A percentile compares a stretch with the other conserved stretches of the same genome.
Conservation (phyloP, 1,140 invertebrate species). For the Drosophila navojoa region DNA sequence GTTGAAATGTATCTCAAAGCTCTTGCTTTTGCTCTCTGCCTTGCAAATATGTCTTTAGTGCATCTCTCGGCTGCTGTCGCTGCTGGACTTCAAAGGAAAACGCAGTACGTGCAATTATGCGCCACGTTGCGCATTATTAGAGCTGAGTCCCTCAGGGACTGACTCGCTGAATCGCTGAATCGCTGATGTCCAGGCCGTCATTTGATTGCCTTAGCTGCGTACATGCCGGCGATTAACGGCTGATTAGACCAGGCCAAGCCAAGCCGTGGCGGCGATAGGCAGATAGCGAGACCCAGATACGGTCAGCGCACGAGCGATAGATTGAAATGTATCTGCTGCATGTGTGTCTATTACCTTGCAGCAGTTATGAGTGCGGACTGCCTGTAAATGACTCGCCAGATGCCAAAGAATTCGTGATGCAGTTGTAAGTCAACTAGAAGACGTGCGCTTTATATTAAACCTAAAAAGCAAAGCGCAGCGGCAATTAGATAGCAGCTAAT, state of each 20-base stretch:
- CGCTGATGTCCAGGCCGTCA: slow-evolving; percentile 52
- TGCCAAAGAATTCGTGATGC: slow-evolving; percentile 29
- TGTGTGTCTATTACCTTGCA: slow-evolving; percentile 24
- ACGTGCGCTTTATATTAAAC: not conserved
- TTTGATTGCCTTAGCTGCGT: slow-evolving; percentile 59
- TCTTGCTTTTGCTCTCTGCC: not conserved
- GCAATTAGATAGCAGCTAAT: slow-evolving; percentile 18
- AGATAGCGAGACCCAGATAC: slow-evolving; percentile 36
- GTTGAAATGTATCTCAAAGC: slow-evolving; percentile 65
- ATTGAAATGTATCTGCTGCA: slow-evolving; percentile 48
- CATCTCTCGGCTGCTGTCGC: slow-evolving; percentile 16
- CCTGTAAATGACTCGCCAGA: slow-evolving; percentile 6
- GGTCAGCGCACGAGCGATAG: slow-evolving; percentile 17
- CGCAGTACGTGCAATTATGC: slow-evolving; percentile 72
- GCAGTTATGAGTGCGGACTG: slow-evolving; percentile 22
- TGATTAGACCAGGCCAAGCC: slow-evolving; percentile 58
- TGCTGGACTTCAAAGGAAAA: slow-evolving; percentile 69
- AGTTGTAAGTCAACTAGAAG: not conserved
- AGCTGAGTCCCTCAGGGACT: slow-evolving; percentile 43
- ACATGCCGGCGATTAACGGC: slow-evolving; percentile 67
- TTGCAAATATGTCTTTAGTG: slow-evolving; percentile 33
- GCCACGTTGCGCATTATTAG: slow-evolving; percentile 71
- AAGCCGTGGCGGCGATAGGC: slow-evolving; percentile 6
- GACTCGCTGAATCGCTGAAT: slow-evolving; percentile 46
- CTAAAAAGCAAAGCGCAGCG: not conserved